phyloP scores from a whole-genome alignment of 2,113 vertebrate genomes.

The Micronycteris hirsuta region DNA sequence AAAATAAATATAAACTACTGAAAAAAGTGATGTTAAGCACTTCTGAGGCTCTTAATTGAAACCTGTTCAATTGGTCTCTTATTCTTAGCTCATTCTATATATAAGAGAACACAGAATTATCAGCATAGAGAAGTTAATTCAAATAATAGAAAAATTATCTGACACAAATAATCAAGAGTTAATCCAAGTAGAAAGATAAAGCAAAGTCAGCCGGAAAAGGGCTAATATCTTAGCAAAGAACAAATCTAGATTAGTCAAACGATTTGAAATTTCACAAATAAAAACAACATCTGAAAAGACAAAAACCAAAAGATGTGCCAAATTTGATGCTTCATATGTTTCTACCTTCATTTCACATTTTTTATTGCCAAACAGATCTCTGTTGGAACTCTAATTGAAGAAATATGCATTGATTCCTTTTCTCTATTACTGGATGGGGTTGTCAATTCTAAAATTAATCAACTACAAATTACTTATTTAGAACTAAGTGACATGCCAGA shows the following conservation, averaged over 20 bases:
- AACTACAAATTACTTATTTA: neutral
- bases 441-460: constrained; percentile 7
- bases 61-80: neutral
- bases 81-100: neutral
- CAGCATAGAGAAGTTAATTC: neutral
- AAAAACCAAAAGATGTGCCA: neutral
- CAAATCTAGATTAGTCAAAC: neutral
- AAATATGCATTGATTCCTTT: neutral
- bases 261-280: neutral
- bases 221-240: neutral
- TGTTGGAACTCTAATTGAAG: neutral
- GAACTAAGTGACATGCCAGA: neutral
- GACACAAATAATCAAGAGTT: neutral
- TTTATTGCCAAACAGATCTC: neutral
- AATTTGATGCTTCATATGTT: neutral
- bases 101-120: neutral
- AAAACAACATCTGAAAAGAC: neutral
- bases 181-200: neutral
- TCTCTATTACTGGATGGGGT: neutral
- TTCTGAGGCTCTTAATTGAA: neutral
- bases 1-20: neutral
- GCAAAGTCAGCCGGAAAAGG: neutral
- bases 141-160: neutral
- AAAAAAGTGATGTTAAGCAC: neutral
- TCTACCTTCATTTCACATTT: neutral